A percentile compares a stretch with the other conserved stretches of the same genome.
Evolutionary conservation across 30 jellyfish, hydroid and myxozoan species (phyloP).

Genomic region (Aurelia sp.): DNA sequence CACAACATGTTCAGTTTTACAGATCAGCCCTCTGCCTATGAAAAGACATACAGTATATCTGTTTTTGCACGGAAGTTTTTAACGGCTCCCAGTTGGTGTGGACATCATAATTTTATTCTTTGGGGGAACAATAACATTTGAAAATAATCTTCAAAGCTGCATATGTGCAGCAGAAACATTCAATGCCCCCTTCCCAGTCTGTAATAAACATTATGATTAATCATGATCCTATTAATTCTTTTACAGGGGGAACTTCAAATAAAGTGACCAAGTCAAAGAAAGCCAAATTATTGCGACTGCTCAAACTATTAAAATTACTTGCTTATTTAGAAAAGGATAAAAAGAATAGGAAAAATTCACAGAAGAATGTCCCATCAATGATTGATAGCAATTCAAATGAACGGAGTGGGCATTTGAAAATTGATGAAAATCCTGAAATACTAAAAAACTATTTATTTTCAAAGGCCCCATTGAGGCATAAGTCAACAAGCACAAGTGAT

Average conservation of each 20-base stretch:
- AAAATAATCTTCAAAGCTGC: too few species aligned
- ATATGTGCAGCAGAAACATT: too few species aligned
- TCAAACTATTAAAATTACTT: slow-evolving; percentile 48
- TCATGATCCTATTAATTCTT: not conserved
- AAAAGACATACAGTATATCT: too few species aligned
- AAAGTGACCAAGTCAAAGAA: slow-evolving; percentile 14
- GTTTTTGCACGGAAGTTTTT: too few species aligned
- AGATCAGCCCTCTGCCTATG: too few species aligned
- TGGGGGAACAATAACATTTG: too few species aligned
- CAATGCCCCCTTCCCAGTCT: not conserved
- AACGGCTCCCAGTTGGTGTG: too few species aligned
- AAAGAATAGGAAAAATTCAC: not conserved
- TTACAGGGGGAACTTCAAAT: slow-evolving; percentile 9
- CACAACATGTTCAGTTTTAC: too few species aligned
- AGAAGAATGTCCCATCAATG: not conserved
- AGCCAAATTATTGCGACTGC: slow-evolving; percentile 27
- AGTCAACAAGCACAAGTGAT: slow-evolving; percentile 25
- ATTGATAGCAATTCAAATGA: not conserved
- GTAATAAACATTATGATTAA: not conserved
- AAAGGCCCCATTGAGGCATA: slow-evolving; percentile 6
- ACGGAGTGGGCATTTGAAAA: not conserved
- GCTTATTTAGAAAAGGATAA: slow-evolving; percentile 29
- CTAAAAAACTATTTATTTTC: not conserved
- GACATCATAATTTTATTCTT: too few species aligned
- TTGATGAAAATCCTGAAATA: not conserved